Percentiles rank a stretch among this genome's conserved stretches.
phyloP scores from a whole-genome alignment of 2,888 invertebrate genomes.

The Ichneumon xanthorius region DNA sequence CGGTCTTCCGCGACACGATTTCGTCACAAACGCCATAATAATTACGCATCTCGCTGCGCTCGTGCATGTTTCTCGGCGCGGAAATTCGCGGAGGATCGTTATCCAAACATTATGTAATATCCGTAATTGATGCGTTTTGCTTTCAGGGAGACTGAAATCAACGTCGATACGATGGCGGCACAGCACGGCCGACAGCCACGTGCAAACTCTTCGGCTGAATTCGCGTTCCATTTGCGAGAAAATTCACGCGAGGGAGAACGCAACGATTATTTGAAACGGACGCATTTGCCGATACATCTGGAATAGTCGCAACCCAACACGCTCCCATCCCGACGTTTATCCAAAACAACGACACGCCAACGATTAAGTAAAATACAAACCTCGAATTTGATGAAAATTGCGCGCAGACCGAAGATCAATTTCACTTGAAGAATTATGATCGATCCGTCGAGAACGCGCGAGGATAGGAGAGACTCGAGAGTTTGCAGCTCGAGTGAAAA shows the following conservation, averaged over 20 bases:
- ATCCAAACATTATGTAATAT: not conserved
- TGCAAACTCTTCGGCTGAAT: constrained; percentile 71
- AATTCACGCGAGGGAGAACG: constrained; percentile 58
- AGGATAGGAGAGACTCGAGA: not conserved
- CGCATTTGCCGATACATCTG: not conserved
- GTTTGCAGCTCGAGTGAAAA: not conserved
- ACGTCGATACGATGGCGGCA: constrained; percentile 78
- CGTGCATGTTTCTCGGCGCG: not conserved
- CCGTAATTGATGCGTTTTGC: not conserved
- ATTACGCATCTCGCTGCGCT: too few relatives aligned
- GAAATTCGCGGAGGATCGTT: not conserved
- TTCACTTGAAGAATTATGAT: not conserved
- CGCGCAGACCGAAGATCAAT: not conserved
- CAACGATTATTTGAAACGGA: constrained; percentile 57
- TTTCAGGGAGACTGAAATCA: constrained; percentile 75
- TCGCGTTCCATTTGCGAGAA: constrained; percentile 73
- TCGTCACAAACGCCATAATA: too few relatives aligned
- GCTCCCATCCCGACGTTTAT: not conserved
- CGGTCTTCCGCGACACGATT: too few relatives aligned
- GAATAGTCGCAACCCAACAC: not conserved
- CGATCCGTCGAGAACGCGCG: not conserved
- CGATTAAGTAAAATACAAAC: not conserved
- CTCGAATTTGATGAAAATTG: not conserved
- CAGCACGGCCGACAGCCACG: constrained; percentile 75
- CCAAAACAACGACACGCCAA: not conserved